Conservation (phyloP, 2,888 invertebrate species). For the Noctua janthina region DNA sequence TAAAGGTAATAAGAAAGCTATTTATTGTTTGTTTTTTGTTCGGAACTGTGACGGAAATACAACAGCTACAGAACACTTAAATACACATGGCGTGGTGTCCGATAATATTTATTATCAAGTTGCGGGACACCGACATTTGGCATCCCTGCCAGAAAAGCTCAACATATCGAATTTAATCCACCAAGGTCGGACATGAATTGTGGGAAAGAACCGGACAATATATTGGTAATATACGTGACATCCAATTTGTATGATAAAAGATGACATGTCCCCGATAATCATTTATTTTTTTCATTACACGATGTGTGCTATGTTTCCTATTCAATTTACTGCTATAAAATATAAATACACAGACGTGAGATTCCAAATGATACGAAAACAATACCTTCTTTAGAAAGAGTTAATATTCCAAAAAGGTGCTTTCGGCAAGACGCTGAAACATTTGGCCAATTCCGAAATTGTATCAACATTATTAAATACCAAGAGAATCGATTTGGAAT, state of each 20-base stretch:
- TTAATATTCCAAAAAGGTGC: constrained; percentile 7
- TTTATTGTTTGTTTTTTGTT: constrained; percentile 61
- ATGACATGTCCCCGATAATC: constrained; percentile 10
- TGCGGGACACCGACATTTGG: constrained; percentile 66
- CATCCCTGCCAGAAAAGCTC: constrained; percentile 61
- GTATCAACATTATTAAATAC: constrained; percentile 37
- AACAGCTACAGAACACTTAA: constrained; percentile 51
- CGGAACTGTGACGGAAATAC: constrained; percentile 55
- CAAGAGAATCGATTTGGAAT: constrained; percentile 30
- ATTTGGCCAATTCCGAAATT: constrained; percentile 22
- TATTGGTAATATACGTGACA: constrained; percentile 26
- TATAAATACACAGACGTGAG: neutral
- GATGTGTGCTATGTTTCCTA: neutral
- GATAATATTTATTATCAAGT: constrained; percentile 67
- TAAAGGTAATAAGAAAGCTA: constrained; percentile 74
- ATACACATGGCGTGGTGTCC: constrained; percentile 61
- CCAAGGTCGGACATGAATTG: constrained; percentile 55
- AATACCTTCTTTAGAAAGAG: constrained; percentile 18
- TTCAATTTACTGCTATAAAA: neutral
- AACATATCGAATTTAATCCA: constrained; percentile 61
- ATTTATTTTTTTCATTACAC: neutral
- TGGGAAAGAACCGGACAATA: constrained; percentile 29
- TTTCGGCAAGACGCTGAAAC: constrained; percentile 17
- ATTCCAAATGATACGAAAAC: constrained; percentile 13
- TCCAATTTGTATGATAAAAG: constrained; percentile 5